Base-by-base conservation (phyloP, 1,140 invertebrate genomes). In the Pinna nobilis region DNA sequence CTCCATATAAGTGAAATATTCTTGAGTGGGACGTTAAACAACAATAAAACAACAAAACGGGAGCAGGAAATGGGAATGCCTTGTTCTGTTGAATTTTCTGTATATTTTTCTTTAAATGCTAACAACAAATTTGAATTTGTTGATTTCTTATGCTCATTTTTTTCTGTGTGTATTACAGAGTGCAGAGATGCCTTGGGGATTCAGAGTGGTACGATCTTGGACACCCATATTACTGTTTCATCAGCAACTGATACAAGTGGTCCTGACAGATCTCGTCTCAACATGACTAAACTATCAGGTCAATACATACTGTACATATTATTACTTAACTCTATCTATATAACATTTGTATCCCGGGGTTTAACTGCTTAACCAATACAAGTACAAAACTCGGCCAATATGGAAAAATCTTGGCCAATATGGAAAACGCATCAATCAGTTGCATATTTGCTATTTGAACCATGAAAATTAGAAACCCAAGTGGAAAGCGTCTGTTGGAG, bases 131-230 rank as follows among this genome's bases (percentile, higher is more conserved):
- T 9, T 51, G 4, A 20, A 4, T 25, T 4, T 4, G n/a, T 51
- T 4, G 9, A 25, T 15, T 20, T 51, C 15, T 47, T 2, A 47
- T 47, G 41, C 15, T 47, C 1, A 2, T 1, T 20, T 47, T 47
- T 47, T 47, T 47, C 15, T 18, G 1, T 23, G 2, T 23, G 5
- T 59, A 18, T 55, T 75, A 1, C 37, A 82, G 79, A 28, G 9
- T 83, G 77, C 70, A 51, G 49, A 20, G 76, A 80, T 53, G 69
- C 65, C 15, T 20, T 81, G 18, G 83, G 83, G 11, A 65, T 84
- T 28, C 47, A 74, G 18, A 76, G 39, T 60, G 83, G 80, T 35
- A 68, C 79, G 18, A 74, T 84, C 1, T 61, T 76, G 33, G 83
- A 82, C 33, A 64, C 53, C 13, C 68, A 75, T 47, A 57, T 84